Evolutionary conservation across 2,113 vertebrate species (phyloP).

Genomic region (Papio anubis): DNA sequence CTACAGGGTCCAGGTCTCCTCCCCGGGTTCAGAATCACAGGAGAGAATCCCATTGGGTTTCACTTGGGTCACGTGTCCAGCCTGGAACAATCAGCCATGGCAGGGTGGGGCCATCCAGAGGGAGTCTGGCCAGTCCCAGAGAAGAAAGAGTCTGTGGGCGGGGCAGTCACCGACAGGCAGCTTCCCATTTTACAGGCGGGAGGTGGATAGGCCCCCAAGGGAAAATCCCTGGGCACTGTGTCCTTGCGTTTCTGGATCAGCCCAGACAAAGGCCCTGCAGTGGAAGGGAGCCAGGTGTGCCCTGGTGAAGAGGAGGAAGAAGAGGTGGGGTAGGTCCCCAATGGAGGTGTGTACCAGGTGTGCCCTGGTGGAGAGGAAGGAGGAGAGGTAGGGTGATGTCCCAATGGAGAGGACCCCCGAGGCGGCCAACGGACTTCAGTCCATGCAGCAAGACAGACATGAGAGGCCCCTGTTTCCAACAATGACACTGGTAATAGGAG

Average conservation of each 20-base stretch:
- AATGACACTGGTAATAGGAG: neutral
- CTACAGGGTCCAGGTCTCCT: accelerated
- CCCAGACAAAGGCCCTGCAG: neutral
- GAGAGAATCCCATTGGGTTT: neutral
- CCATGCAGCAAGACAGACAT: neutral
- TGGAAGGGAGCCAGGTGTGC: neutral
- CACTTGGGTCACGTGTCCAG: neutral
- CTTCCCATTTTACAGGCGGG: neutral
- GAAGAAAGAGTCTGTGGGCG: neutral
- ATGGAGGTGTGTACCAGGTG: accelerated
- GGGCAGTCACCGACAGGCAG: accelerated
- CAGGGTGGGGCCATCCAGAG: accelerated
- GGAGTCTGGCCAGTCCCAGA: neutral
- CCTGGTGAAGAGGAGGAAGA: neutral
- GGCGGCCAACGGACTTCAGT: accelerated
- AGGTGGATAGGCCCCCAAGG: neutral
- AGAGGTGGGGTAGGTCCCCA: neutral
- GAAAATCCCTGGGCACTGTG: neutral
- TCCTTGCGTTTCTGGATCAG: neutral
- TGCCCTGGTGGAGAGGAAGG: neutral
- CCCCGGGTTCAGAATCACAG: neutral
- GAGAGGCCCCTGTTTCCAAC: neutral
- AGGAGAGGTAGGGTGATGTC: accelerated
- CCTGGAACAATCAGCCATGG: neutral
- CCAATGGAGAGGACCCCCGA: neutral